Evolutionary conservation across 2,888 invertebrate genomes (phyloP), one percentile per base, ranked within the genome.

Genomic region (Torymus tubicola): DNA sequence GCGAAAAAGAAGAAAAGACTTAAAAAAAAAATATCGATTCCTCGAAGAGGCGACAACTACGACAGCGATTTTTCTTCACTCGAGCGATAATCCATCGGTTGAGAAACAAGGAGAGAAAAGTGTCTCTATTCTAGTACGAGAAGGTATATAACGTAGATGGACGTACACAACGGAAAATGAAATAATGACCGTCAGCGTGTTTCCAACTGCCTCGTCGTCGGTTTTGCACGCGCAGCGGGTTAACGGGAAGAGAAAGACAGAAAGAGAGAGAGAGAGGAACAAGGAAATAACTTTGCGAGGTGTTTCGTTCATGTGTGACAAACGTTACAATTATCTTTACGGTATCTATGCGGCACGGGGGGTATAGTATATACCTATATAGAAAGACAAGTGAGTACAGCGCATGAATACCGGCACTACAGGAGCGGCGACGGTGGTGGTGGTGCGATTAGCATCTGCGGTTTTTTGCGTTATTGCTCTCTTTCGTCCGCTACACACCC

Each of bases 271-370:
- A 42, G 18, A 65, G 14, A 42, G 60, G 60, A 60, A 50, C 50
- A 60, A 52, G 42, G 60, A 72, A 67, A 61, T 63, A 68, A 50
- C 58, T 31, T 16, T 72, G 70, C 64, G 70, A 69, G 73, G 50
- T 70, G 72, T 83, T 83, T 83, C 80, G 78, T 82, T 78, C 81
- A 72, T 78, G 79, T 84, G 78, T 81, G 80, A 82, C 82, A 80
- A 82, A 83, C 82, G 80, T 82, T 82, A 77, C 82, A 81, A 85
- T 83, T 83, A 82, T 81, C 71, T 79, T 82, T 82, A 80, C 81
- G 81, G 83, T 81, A 78, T 73, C 77, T 76, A 64, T 24, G 75
- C 67, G 64, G 65, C 42, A 42, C 42, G 42, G 42, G 42, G 42
- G 42, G 42, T 42, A 31, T 5, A 31, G n/a, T 3, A 42, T 8